phyloP scores from a whole-genome alignment of 2,113 vertebrate species.

The Gnathonemus longibarbis region DNA sequence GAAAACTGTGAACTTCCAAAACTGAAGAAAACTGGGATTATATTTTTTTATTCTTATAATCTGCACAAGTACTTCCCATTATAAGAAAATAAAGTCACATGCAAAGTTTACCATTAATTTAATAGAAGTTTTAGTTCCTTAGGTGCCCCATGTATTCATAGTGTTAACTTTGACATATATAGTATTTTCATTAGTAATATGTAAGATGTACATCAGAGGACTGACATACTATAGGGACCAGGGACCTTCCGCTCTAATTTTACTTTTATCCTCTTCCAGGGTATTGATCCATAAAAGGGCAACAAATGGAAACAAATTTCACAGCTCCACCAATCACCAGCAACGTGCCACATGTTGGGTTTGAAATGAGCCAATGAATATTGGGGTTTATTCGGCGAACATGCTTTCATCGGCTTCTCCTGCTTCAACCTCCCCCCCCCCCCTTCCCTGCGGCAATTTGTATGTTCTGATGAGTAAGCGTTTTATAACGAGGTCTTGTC shows the following conservation, averaged over 20 bases:
- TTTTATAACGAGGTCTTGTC: background rate
- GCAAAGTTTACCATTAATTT: background rate
- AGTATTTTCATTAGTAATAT: background rate
- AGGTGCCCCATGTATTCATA: background rate
- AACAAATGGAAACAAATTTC: slow-evolving; percentile 1
- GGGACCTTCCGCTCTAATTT: background rate
- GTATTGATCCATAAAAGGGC: background rate
- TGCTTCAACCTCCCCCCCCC: background rate
- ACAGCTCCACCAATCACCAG: background rate
- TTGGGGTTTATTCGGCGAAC: background rate
- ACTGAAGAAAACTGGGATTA: background rate
- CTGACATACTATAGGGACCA: background rate
- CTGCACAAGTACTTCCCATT: background rate
- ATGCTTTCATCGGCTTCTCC: background rate
- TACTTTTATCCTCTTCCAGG: background rate
- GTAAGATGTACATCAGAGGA: background rate
- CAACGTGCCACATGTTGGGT: background rate
- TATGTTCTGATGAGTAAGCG: background rate
- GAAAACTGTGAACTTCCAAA: background rate
- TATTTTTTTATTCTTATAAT: background rate
- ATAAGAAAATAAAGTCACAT: background rate
- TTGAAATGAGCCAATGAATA: slow-evolving; percentile 9
- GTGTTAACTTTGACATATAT: background rate
- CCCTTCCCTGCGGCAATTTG: background rate
- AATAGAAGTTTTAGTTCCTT: background rate